Percentiles rank a stretch among this genome's conserved stretches.
Evolutionary conservation across 2,113 vertebrate species (phyloP).

Genomic region (Pyxicephalus adspersus): DNA sequence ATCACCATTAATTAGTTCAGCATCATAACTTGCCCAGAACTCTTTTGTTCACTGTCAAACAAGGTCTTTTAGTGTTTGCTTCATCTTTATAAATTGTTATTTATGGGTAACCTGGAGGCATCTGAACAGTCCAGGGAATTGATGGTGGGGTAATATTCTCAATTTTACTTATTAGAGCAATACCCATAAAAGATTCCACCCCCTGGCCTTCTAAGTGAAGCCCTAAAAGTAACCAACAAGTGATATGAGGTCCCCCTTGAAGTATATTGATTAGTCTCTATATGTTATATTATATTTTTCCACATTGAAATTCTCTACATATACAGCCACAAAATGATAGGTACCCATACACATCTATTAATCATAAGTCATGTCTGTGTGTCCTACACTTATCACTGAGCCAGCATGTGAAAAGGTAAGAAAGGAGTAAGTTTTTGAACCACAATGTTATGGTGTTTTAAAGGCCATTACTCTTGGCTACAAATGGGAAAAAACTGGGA

Average conservation of each 20-base stretch:
- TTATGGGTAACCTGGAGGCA: constrained; percentile 42
- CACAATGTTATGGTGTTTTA: no score
- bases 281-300: not conserved
- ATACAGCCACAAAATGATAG: no score
- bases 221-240: not conserved
- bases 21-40: constrained; percentile 13
- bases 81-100: constrained; percentile 6
- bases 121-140: constrained; percentile 1
- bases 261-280: not conserved
- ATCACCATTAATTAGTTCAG: constrained; percentile 27
- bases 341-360: no score
- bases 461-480: no score
- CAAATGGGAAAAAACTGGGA: no score
- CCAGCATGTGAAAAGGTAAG: no score
- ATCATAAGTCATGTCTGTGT: no score
- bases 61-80: not conserved
- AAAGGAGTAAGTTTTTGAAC: no score
- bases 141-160: not conserved
- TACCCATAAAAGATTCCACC: constrained; percentile 31
- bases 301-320: no score
- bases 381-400: no score
- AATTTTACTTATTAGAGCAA: constrained; percentile 22
- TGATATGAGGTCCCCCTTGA: not conserved
- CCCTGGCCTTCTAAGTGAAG: not conserved
- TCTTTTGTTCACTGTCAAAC: constrained; percentile 10